phyloP scores from a whole-genome alignment of 1,140 invertebrate genomes.

The Carposina sasakii region DNA sequence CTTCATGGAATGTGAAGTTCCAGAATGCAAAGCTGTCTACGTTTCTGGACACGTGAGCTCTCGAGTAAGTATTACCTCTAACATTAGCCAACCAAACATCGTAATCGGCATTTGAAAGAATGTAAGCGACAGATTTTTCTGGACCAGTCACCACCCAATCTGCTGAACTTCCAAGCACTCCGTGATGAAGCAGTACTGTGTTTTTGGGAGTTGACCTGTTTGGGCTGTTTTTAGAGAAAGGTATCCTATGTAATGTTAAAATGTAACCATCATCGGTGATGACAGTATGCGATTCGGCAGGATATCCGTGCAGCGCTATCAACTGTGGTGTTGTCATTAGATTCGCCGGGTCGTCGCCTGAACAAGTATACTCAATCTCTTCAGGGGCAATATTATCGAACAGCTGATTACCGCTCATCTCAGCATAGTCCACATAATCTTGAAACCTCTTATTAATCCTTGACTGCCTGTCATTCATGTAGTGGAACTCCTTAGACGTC shows the following conservation, averaged over 20 bases:
- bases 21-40: constrained; percentile 74
- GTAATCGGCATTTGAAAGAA: constrained; percentile 76
- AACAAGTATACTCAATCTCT: constrained; percentile 29
- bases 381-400: constrained; percentile 52
- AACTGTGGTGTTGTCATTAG: constrained; percentile 72
- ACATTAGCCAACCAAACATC: constrained; percentile 81
- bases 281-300: constrained; percentile 77
- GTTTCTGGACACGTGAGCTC: constrained; percentile 67
- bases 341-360: constrained; percentile 48
- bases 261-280: constrained; percentile 83
- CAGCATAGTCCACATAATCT: constrained; percentile 35
- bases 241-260: constrained; percentile 82
- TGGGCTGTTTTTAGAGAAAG: constrained; percentile 53
- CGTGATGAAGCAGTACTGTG: constrained; percentile 83
- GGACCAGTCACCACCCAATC: constrained; percentile 83
- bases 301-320: constrained; percentile 78
- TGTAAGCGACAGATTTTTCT: constrained; percentile 75
- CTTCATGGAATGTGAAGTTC: constrained; percentile 80
- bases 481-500: too few species aligned
- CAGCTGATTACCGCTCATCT: constrained; percentile 31
- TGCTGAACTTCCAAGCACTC: constrained; percentile 81
- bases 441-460: constrained; percentile 41
- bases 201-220: constrained; percentile 31
- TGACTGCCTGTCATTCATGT: constrained; percentile 13
- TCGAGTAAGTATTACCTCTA: constrained; percentile 77